These are phyloP conservation scores for Tholera decimalis DNA, from an alignment of 2,888 invertebrate species.

Conservation along the genomic window DNA sequence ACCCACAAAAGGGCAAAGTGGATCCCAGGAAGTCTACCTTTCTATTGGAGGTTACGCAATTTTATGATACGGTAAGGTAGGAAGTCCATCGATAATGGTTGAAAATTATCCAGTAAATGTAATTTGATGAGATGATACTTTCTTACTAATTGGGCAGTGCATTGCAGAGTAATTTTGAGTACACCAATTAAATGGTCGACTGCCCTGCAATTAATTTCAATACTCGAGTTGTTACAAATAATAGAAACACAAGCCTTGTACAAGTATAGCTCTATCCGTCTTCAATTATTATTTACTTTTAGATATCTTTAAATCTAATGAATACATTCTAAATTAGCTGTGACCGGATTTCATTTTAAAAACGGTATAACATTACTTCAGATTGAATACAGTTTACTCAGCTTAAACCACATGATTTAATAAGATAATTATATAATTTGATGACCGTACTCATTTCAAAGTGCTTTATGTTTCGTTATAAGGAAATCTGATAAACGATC, in stretches of 20 bases:
- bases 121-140: constrained; percentile 5
- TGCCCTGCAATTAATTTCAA: neutral
- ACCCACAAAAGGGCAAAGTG: constrained; percentile 63
- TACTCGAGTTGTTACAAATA: neutral
- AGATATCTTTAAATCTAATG: constrained; percentile 5
- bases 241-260: neutral
- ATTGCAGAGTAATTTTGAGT: neutral
- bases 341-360: constrained; percentile 1
- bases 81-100: constrained; percentile 18
- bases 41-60: constrained; percentile 50
- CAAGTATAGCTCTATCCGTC: neutral
- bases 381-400: constrained; percentile 14
- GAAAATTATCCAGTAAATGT: constrained; percentile 10
- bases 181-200: neutral
- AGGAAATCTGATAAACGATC: neutral
- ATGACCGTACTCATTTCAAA: neutral
- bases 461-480: neutral
- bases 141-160: neutral
- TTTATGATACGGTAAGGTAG: constrained; percentile 27
- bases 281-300: neutral
- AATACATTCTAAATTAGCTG: constrained; percentile 14
- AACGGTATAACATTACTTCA: constrained; percentile 11
- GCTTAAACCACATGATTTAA: constrained; percentile 15
- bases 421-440: constrained; percentile 10
- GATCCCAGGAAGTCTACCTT: constrained; percentile 45